Base-by-base conservation (phyloP, 2,888 invertebrate species). In the Crematogaster levior region DNA sequence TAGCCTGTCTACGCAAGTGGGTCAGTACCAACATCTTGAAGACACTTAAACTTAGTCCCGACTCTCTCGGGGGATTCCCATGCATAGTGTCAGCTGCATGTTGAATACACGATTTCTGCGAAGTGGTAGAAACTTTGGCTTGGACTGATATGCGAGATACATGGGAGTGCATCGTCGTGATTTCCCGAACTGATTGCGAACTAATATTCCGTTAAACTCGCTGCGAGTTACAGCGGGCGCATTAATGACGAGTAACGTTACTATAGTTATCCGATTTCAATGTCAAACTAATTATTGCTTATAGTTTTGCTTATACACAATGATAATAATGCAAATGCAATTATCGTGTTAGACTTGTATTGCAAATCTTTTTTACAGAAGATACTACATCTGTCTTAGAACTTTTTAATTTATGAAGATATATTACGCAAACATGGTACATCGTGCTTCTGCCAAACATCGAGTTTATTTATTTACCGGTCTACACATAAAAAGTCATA, bases 21-120 rank as follows among this genome's bases (percentile, higher is more conserved):
- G 89, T 86, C 89, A 88, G 83, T 46, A 81, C 82, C 81, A 86
- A 86, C 89, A 89, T 88, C 89, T 88, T 85, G 86, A 85, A 88
- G 85, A 88, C 89, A 87, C 87, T 89, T 88, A 88, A 89, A 89
- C 89, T 89, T 86, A 73, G 66, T 81, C 66, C 61, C 72, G 86
- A 75, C 86, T 88, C 89, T 73, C 81, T 18, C 40, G 21, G 7
- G 83, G 77, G 86, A 81, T 81, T 79, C 79, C 72, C 75, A 56
- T 37, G 82, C 72, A 81, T 75, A 85, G 77, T 83, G 84, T 85
- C 86, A 84, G 61, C 63, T 51, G 65, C 58, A 75, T 72, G 73
- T 66, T 75, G 68, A 79, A 74, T 84, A 82, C 81, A 85, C 84
- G 81, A 70, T 82, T 87, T 63, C 63, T 77, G 37, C 37, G 66